Conservation (phyloP, 2,113 vertebrate species). For the Ceuthmochares aereus region DNA sequence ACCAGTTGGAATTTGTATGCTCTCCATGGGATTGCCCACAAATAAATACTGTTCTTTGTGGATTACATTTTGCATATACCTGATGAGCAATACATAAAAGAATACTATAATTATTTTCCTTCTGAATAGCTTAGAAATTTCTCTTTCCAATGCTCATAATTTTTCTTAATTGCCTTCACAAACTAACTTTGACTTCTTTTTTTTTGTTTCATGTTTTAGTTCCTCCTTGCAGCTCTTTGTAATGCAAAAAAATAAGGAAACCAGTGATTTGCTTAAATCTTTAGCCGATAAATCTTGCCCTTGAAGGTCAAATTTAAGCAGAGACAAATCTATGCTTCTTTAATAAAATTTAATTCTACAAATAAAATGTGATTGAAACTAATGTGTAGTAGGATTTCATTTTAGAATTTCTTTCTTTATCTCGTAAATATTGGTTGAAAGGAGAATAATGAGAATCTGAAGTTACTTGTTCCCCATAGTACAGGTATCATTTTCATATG, state of each 20-base stretch:
- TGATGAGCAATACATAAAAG: neutral
- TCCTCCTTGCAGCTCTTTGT: neutral
- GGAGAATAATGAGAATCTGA: slow-evolving; percentile 22
- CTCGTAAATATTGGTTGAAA: slow-evolving; percentile 28
- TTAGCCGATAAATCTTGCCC: slow-evolving; percentile 43
- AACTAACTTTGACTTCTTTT: neutral
- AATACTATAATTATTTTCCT: neutral
- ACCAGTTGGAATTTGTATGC: neutral
- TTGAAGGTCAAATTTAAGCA: slow-evolving; percentile 71
- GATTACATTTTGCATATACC: neutral
- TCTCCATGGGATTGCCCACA: neutral
- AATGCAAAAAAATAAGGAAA: slow-evolving; percentile 5
- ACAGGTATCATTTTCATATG: neutral
- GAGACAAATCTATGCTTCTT: slow-evolving; percentile 13
- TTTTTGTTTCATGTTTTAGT: slow-evolving; percentile 11
- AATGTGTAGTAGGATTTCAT: slow-evolving; percentile 22
- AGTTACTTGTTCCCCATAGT: neutral
- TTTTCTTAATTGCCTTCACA: neutral
- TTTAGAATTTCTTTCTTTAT: slow-evolving; percentile 25
- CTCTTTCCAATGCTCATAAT: neutral
- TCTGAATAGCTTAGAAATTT: neutral
- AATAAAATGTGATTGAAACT: slow-evolving; percentile 23
- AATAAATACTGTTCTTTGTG: neutral
- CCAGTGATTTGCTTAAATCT: slow-evolving; percentile 12
- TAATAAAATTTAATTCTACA: slow-evolving; percentile 59